These are phyloP conservation scores for Daktulosphaira vitifoliae DNA, from an alignment of 1,140 invertebrate genomes.

Conservation along the genomic window DNA sequence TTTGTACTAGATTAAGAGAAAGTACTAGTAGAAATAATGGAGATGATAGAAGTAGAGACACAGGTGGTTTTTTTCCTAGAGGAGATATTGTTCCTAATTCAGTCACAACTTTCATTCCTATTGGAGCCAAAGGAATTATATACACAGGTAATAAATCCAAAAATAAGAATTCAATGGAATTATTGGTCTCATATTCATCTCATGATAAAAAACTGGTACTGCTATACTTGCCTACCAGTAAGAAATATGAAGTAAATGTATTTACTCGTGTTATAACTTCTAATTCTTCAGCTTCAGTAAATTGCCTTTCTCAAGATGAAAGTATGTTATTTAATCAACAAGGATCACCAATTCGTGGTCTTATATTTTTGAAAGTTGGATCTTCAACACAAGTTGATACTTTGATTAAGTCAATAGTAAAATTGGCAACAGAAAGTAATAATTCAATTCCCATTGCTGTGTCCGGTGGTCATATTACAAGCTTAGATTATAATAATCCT, in stretches of 20 bases:
- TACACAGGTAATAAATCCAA: neutral
- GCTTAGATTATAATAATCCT: slow-evolving; percentile 4
- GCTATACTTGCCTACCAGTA: neutral
- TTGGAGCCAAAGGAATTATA: slow-evolving; percentile 8
- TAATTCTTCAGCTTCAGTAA: neutral
- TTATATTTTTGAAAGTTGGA: neutral
- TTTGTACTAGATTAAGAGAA: neutral
- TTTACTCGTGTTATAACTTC: neutral
- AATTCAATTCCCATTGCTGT: neutral
- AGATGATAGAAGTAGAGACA: neutral
- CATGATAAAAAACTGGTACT: neutral
- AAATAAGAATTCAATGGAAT: neutral
- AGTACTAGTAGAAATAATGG: too few relatives aligned
- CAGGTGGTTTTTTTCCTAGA: neutral
- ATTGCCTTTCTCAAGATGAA: neutral
- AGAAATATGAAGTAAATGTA: neutral
- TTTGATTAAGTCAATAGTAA: neutral
- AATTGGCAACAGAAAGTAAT: neutral
- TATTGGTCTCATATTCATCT: neutral
- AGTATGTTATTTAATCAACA: neutral
- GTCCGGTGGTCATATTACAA: slow-evolving; percentile 8
- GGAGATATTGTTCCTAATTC: slow-evolving; percentile 5
- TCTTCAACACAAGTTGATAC: neutral
- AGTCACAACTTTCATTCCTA: neutral
- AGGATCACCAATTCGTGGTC: neutral